A percentile compares a stretch with the other conserved stretches of the same genome.
Evolutionary conservation across 2,113 vertebrate genomes (phyloP).

Genomic region (Rhabdornis inornatus): DNA sequence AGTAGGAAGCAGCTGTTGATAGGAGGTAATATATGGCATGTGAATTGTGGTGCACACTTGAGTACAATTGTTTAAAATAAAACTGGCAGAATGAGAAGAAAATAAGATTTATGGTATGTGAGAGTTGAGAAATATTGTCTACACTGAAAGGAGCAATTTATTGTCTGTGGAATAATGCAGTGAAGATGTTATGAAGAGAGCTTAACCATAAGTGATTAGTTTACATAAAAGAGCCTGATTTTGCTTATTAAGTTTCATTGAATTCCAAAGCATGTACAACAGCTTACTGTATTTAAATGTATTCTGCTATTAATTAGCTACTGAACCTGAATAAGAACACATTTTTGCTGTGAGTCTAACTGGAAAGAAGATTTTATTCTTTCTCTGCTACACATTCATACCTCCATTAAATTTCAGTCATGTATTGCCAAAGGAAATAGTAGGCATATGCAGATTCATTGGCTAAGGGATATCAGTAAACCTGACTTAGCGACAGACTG

Average conservation of each 20-base stretch:
- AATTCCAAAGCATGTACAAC: conserved; percentile 28
- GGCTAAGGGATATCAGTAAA: not conserved
- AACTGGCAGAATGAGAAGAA: conserved; percentile 9
- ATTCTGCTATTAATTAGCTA: conserved; percentile 32
- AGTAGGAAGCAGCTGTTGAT: not conserved
- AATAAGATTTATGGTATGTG: not conserved
- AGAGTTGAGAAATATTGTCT: not conserved
- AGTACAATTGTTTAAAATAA: conserved; percentile 21
- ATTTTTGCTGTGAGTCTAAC: not conserved
- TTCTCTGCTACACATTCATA: not conserved
- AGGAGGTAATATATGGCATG: not conserved
- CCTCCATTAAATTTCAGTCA: not conserved
- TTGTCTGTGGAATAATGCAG: not conserved
- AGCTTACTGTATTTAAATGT: conserved; percentile 10
- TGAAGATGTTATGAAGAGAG: not conserved
- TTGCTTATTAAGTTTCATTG: conserved; percentile 15
- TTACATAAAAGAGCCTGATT: conserved; percentile 20
- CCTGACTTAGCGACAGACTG: not conserved
- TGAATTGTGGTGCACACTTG: not conserved
- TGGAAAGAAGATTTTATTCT: not conserved
- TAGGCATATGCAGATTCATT: not conserved
- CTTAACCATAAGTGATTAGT: conserved; percentile 20
- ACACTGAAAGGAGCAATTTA: not conserved
- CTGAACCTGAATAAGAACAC: not conserved
- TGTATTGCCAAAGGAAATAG: not conserved